Base-by-base conservation (phyloP, 2,797 vertebrate species). In the Eidolon dupreanum region DNA sequence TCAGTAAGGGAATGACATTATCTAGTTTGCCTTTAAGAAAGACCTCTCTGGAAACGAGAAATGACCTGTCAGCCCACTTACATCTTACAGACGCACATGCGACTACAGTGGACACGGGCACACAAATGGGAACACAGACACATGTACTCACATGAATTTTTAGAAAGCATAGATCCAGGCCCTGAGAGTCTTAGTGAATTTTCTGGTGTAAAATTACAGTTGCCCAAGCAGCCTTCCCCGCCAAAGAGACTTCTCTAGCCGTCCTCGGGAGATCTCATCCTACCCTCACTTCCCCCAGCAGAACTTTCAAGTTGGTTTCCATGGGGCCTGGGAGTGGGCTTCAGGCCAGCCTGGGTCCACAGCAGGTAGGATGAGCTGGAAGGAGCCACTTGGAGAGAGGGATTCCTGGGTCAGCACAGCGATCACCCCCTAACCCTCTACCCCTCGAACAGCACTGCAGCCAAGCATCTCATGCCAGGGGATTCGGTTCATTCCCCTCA, bases 261-360 rank as follows among this genome's bases (percentile, higher is more conserved):
- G 70, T 24, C 24, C 57, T 33, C 16, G 7, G 55, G 66, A 79
- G 38, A 43, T 28, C 65, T 33, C 55, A 43, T 71, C 66, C 83
- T 65, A 46, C 73, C 88, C 43, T 75, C 46, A 28, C 16, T 36
- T 15, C n/a, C 63, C 68, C 5, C n/a, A 57, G 53, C 83, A 49
- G 55, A 85, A 59, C 59, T 88, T 65, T 71, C 57, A 19, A 22
- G 22, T 55, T 38, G 55, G 88, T 95, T 93, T 95, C 94, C 66
- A 38, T 90, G 88, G 88, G 74, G 73, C 89, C 68, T 51, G 49
- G 66, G 90, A 85, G 73, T 77, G 83, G 33, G 74, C 36, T 28
- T 88, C 87, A 84, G 73, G 46, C 63, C 68, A 83, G 43, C 41
- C 74, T 11, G 2, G 26, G 66, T 74, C 93, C 92, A 70, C 90